Evolutionary conservation across 2,113 vertebrate genomes (phyloP), one percentile per base, ranked within the genome.

Genomic region (Oryctolagus cuniculus): DNA sequence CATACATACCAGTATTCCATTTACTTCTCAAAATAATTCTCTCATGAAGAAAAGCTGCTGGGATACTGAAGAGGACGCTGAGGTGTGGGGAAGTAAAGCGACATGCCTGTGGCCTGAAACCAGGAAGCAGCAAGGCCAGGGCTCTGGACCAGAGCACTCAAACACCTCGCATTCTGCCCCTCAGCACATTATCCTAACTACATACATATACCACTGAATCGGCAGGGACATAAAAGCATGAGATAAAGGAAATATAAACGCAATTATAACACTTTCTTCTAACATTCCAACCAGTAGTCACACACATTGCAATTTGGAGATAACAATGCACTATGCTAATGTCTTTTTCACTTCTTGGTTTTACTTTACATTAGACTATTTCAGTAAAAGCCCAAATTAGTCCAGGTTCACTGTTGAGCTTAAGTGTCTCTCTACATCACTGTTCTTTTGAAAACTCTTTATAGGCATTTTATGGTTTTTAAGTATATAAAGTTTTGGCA

Each of bases 11-110:
- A 44, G 19, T 51, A 67, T 44, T 89, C 17, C 44, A 81, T 34
- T 93, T 85, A 63, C 88, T 66, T 36, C 77, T 83, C 1, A n/a
- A 89, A 10, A 55, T 82, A 36, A 66, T 19, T 93, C 80, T 34
- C 16, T 49, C 29, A 31, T n/a, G 15, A 38, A 24, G 55, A 31
- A 78, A 83, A 82, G 72, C 25, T 91, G 44, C 34, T 7, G 29
- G 80, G 34, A 66, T 34, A 83, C 0, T 27, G 31, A 72, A n/a
- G 34, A 72, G 13, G 79, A 73, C 72, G 74, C 1, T 67, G 22
- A 92, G 9, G 38, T 74, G 21, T 85, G 34, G 73, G 93, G 84
- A 81, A 89, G 69, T 72, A 19, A 81, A 80, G n/a, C 61, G n/a
- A 79, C 10, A 38, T 84, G 66, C 17, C 34, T 72, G 19, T 36